Base-by-base conservation (phyloP, 2,113 vertebrate genomes). In the Zapus hudsonius region DNA sequence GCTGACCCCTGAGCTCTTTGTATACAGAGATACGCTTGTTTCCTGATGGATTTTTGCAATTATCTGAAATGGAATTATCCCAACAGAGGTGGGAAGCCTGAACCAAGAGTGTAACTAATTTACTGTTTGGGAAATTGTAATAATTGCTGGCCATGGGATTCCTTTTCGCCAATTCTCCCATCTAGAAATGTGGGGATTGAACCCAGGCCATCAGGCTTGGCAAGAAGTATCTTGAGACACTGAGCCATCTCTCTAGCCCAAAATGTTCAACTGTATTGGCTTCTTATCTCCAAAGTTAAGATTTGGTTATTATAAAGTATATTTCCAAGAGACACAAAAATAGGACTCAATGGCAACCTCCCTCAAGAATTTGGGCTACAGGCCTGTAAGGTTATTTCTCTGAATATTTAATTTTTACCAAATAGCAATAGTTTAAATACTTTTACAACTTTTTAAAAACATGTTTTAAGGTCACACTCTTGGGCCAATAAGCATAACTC, bases 211-310 rank as follows among this genome's bases (percentile, higher is more conserved):
- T 52, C 16, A 52, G 52, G 52, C 52, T 52, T 52, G 12, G 52
- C 52, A 52, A 52, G 52, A 52, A 52, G 11, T 52, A 15, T 15
- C 52, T 12, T 52, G 12, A 52, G 52, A 52, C 16, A 12, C 52
- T 52, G 52, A 52, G 52, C 52, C 52, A 52, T 52, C 52, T 15
- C 52, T 52, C 7, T 15, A 52, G 52, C 52, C 52, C 52, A 52
- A 52, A 52, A 52, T 12, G 6, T 52, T 52, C 52, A 8, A 15
- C 52, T 72, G 47, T 38, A 31, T 31, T 36, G 20, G 25, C 75
- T 80, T 69, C n/a, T 89, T 86, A 81, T 64, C 44, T 64, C 57
- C 40, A 94, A 81, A 90, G 38, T 8, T 64, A 73, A 42, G 38
- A 64, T 69, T 67, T 57, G 11, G 27, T 52, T 89, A 66, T 59